Evolutionary conservation across 2,113 vertebrate genomes (phyloP), one percentile per base, ranked within the genome.

Genomic region (Leptosomus discolor): DNA sequence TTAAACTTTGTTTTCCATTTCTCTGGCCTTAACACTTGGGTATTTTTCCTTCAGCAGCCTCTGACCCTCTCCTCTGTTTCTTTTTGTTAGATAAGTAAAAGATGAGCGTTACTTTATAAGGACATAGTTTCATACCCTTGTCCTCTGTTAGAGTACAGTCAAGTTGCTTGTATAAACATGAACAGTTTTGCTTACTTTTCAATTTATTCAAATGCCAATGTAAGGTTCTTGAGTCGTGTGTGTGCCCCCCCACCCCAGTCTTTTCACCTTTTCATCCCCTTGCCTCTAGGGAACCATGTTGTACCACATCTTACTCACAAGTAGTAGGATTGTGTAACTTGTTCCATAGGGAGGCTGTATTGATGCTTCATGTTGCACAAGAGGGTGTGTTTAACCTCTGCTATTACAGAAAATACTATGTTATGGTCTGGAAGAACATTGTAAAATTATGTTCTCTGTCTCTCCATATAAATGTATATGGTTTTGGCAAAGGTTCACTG

Each of bases 91-190:
- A 97, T 96, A 97, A 97, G 96, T 96, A 94, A 97, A 97, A 96
- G 95, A 96, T 98, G 96, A 97, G 94, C 8, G 54, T 98, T 97
- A 96, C 97, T 97, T 98, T 98, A 97, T 97, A 98, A 97, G 97
- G 97, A 77, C 94, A 98, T 97, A 67, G 80, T 95, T 98, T 96
- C 85, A 54, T 97, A 94, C 80, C 63, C 92, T 86, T 94, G 92
- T 97, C 82, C 81, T 97, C 95, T 83, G 84, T 77, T 91, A 96
- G 60, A 94, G 78, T 58, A 67, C 95, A 96, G 86, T 96, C 84
- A 50, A 96, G 88, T 97, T 94, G 90, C 92, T 97, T 94, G 46
- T 97, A 92, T 97, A 97, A 98, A 98, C 95, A 98, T 0, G 76
- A 69, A 73, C 15, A 32, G 74, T 96, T 96, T 94, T 94, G 92